Evolutionary conservation across 2,113 vertebrate species (phyloP), one percentile per base, ranked within the genome.

Genomic region (Equus przewalskii): DNA sequence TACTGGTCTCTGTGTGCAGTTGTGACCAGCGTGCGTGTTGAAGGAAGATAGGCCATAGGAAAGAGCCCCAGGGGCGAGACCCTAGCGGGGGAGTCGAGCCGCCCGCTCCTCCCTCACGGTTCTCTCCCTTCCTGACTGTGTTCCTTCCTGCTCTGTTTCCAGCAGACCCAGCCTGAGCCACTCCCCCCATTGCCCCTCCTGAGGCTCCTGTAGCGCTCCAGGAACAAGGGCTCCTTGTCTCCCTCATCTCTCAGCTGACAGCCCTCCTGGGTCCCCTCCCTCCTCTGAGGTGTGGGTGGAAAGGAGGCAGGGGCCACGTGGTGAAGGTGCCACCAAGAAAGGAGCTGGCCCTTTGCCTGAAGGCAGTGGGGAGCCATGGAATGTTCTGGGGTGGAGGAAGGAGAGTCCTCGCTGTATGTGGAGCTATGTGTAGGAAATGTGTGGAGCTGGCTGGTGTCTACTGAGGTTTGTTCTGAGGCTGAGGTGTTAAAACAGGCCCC

Each of bases 201-300:
- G 16, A 41, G 72, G 83, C 22, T 69, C 28, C 44, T 21, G 18
- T 6, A 22, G 28, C 18, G 56, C 82, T 79, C 30, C 0, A 18
- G 36, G 51, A 54, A 44, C 12, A 60, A 44, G 51, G 26, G 26
- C 33, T 64, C 16, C 80, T 76, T 58, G 16, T 89, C 67, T 87
- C 82, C 65, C 18, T 83, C 56, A 5, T 46, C 44, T 79, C 78
- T 26, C 49, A 60, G 80, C 11, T 5, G 13, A 16, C n/a, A 60
- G 1, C 16, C 49, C 36, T 69, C 72, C 30, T 18, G 79, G 85
- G 30, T 26, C 46, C 21, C 5, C 30, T 7, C 60, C n/a, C 65
- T 93, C 26, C 56, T 64, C 22, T 44, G 89, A 93, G 76, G 72
- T 73, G 78, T 84, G 30, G 70, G 44, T 73, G n/a, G 72, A 58